Base-by-base conservation (phyloP, 2,797 vertebrate genomes). In the Coregonus ussuriensis region DNA sequence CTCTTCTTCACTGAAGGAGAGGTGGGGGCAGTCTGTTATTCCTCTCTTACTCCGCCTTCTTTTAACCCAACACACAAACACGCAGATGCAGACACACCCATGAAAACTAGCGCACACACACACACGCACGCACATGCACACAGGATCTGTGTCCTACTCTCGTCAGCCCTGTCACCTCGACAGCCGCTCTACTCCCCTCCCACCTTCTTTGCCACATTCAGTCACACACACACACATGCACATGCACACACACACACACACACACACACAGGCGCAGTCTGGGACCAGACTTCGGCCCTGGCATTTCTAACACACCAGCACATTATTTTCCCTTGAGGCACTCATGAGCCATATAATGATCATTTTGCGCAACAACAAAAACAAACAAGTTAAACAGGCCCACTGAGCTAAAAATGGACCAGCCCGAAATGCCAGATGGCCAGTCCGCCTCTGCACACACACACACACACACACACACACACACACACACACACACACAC, bases 31-130 rank as follows among this genome's bases (percentile, higher is more conserved):
- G 74, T 62, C 75, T 82, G 77, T 70, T 74, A 67, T 71, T 78
- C 79, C n/a, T 82, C 67, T 31, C 52, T 62, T 73, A 80, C 87
- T 80, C 88, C 88, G 80, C 88, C 87, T 76, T 86, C 78, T 82
- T 80, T 62, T 47, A 47, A 47, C 7, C 41, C 41, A 47, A 47
- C 41, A 47, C 41, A 35, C 25, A 68, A 81, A 79, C 51, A 62
- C 31, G n/a, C 79, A 76, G 54, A 78, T 16, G n/a, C 70, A 77
- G 68, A 77, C 76, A 65, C 68, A 72, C 71, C 47, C 77, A 67
- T 51, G 52, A 68, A 62, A 63, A 53, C 74, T n/a, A 16, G 78
- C 74, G 63, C 84, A 77, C 76, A 77, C 66, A 63, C 84, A 82
- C 76, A 72, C 25, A 53, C 51, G 25, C 25, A 25, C 74, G 63